These are phyloP conservation scores for Scomberomorus guttatus DNA, from an alignment of 2,797 vertebrate genomes.

Conservation along the genomic window DNA sequence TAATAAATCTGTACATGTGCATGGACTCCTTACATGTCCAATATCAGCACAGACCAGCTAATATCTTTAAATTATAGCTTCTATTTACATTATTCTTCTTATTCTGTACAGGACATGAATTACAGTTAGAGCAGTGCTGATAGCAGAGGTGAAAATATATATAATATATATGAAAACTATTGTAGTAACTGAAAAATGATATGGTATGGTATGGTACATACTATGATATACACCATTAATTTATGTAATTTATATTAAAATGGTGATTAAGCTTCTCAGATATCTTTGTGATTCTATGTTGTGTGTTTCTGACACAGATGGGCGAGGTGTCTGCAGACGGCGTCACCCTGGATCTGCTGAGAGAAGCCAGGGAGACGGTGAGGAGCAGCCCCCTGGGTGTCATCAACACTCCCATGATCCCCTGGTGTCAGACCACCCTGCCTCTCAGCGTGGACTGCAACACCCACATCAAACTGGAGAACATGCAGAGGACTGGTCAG, in stretches of 20 bases:
- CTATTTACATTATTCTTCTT: background rate
- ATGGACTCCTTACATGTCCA: background rate
- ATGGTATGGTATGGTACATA: no score
- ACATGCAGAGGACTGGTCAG: constrained; percentile 87
- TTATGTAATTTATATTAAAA: background rate
- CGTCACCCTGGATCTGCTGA: constrained; percentile 80
- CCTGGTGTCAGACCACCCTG: constrained; percentile 81
- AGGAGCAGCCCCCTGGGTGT: constrained; percentile 83
- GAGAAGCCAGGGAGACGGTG: constrained; percentile 80
- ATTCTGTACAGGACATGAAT: background rate
- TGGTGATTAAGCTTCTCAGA: background rate
- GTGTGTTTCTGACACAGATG: constrained; percentile 69
- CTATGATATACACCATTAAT: background rate
- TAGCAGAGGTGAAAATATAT: background rate
- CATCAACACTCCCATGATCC: constrained; percentile 84
- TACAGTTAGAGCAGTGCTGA: no score
- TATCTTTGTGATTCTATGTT: background rate
- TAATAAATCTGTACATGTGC: background rate
- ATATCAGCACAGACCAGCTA: background rate
- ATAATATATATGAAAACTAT: background rate
- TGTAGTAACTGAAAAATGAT: background rate
- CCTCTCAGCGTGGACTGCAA: constrained; percentile 66
- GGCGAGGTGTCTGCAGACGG: constrained; percentile 61
- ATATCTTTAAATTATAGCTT: background rate
- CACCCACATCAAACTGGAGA: constrained; percentile 86